Conservation (phyloP, 2,113 vertebrate genomes). For the Tychaedon coryphoeus region DNA sequence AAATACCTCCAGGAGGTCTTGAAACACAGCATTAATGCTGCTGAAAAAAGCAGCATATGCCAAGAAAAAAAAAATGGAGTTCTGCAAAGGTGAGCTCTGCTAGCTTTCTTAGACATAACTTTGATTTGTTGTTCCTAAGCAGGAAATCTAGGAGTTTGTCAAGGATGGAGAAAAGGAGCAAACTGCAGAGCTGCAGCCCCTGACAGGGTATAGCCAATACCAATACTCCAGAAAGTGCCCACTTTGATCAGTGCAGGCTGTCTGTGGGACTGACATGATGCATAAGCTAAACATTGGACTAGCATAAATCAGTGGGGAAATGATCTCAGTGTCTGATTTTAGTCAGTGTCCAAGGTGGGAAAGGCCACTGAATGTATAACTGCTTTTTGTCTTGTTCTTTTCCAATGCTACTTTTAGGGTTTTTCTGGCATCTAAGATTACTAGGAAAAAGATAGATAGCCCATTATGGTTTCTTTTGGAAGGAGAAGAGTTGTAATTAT, state of each 20-base stretch:
- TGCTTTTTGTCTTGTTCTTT: neutral
- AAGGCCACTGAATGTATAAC: neutral
- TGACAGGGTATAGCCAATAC: neutral
- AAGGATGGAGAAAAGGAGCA: neutral
- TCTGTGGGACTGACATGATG: neutral
- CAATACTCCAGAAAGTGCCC: neutral
- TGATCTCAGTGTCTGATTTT: neutral
- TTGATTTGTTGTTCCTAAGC: neutral
- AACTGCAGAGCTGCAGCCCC: neutral
- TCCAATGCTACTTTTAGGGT: neutral
- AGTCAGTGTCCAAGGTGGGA: neutral
- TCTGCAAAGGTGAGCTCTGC: neutral
- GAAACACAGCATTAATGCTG: neutral
- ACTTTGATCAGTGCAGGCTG: neutral
- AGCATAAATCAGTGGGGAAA: neutral
- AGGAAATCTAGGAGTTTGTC: neutral
- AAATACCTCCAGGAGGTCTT: neutral
- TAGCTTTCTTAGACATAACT: neutral
- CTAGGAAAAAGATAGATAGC: neutral
- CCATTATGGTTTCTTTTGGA: slow-evolving; percentile 39
- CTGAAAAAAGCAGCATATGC: neutral
- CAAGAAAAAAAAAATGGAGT: neutral
- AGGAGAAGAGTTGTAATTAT: neutral
- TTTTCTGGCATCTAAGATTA: neutral
- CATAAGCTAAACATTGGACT: neutral